These are phyloP conservation scores for Dicyrtomina minuta DNA, from an alignment of 2,888 invertebrate species.

Conservation along the genomic window DNA sequence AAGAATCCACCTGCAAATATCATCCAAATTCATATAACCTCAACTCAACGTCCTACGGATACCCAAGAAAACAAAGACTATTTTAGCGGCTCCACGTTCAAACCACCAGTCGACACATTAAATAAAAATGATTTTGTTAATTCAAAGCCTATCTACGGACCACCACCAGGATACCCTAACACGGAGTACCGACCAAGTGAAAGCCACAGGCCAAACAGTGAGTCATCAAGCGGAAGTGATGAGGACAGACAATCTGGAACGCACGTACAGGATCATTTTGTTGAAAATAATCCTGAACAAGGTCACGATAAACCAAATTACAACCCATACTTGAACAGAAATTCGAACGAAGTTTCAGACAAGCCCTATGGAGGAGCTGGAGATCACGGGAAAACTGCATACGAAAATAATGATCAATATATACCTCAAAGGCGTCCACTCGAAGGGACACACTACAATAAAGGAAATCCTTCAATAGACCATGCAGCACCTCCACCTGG, in stretches of 20 bases:
- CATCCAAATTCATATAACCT: constrained; percentile 33
- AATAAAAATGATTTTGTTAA: constrained; percentile 3
- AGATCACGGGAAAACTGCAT: constrained; percentile 23
- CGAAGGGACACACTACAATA: constrained; percentile 24
- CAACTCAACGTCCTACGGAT: constrained; percentile 24
- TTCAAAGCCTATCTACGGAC: constrained; percentile 26
- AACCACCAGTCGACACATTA: constrained; percentile 26
- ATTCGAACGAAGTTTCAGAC: constrained; percentile 26
- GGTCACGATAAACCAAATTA: neutral
- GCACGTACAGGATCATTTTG: constrained; percentile 7
- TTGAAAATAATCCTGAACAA: neutral
- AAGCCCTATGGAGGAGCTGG: constrained; percentile 12
- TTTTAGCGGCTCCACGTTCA: constrained; percentile 32
- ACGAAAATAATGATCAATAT: constrained; percentile 4
- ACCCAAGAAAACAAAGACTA: constrained; percentile 28
- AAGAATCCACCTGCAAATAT: constrained; percentile 15
- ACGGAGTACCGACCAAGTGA: constrained; percentile 45
- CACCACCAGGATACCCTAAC: constrained; percentile 44
- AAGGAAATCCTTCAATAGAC: neutral
- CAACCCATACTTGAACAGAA: neutral
- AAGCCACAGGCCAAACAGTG: neutral
- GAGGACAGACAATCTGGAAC: constrained; percentile 15
- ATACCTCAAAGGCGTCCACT: neutral
- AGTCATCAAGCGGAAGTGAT: neutral
- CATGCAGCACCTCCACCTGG: neutral